Evolutionary conservation across 1,140 invertebrate species (phyloP), one percentile per base, ranked within the genome.

Genomic region (Lepidostoma basale): DNA sequence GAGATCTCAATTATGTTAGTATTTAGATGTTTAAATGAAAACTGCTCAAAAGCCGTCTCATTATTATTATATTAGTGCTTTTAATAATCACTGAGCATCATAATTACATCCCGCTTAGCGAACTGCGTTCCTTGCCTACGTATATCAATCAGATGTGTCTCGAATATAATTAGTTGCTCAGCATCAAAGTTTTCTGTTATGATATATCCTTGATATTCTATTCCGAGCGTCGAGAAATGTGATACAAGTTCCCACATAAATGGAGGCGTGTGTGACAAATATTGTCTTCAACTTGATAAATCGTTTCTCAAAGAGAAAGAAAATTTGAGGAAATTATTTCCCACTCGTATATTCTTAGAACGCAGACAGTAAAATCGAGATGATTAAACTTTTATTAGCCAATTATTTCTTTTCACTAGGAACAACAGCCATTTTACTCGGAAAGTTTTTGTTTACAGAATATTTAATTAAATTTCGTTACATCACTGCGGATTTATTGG

Each of bases 231-330:
- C 25, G 45, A 49, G 20, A 49, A 49, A 49, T 49, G 10, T 49
- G 12, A 12, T 49, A 18, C 45, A 12, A 49, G 22, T 12, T 12
- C 18, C 22, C 22, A 23, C 45, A 25, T 49, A 23, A 49, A 22
- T 10, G 12, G 3, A 9, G 45, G 18, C 45, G 12, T 49, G 10
- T 49, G 22, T 49, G 45, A 10, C 45, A 49, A 49, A 22, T 22
- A 12, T 22, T 49, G 45, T 49, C 18, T 49, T 49, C 22, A 49
- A 49, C 25, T 49, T 49, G 45, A 49, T 49, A 49, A 49, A 49
- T 49, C 22, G 22, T 23, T 49, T 49, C 45, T 49, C 22, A 23
- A 23, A n/a, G 23, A 23, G 18, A 12, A 49, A 49, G n/a, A n/a
- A n/a, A n/a, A n/a, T n/a, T n/a, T n/a, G n/a, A 49, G 45, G 8